Conservation (phyloP, 2,113 vertebrate species). For the Gymnogyps californianus region DNA sequence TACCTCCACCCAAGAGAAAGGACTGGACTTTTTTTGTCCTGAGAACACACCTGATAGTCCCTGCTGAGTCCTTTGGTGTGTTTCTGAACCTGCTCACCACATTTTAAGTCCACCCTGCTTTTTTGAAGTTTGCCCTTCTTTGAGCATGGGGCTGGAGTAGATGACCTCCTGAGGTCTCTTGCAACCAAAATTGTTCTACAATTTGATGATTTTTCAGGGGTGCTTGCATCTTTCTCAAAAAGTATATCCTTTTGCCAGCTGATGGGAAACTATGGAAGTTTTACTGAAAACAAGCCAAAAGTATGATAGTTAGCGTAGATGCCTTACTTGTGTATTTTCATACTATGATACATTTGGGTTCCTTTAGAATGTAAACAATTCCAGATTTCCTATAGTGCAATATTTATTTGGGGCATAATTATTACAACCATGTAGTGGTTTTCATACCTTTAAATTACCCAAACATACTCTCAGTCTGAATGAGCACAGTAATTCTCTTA, state of each 20-base stretch:
- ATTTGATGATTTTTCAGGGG: not conserved
- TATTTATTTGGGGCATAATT: not conserved
- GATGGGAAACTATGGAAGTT: not conserved
- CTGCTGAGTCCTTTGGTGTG: not conserved
- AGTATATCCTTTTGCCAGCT: not conserved
- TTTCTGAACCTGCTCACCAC: not conserved
- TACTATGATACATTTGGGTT: not conserved
- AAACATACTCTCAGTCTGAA: not conserved
- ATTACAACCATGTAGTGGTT: not conserved
- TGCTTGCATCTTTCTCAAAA: not conserved
- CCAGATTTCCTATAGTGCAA: not conserved
- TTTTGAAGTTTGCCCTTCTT: not conserved
- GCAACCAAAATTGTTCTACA: not conserved
- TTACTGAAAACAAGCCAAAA: not conserved
- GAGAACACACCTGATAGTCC: not conserved
- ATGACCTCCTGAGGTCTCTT: not conserved
- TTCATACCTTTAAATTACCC: not conserved
- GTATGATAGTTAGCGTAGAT: not conserved
- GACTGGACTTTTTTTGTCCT: not conserved
- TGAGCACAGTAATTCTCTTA: not conserved
- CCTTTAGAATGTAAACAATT: not conserved
- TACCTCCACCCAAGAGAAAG: not conserved
- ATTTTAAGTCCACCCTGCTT: not conserved
- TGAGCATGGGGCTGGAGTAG: not conserved
- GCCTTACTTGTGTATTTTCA: not conserved